Base-by-base conservation (phyloP, 2,113 vertebrate species). In the Galemys pyrenaicus region DNA sequence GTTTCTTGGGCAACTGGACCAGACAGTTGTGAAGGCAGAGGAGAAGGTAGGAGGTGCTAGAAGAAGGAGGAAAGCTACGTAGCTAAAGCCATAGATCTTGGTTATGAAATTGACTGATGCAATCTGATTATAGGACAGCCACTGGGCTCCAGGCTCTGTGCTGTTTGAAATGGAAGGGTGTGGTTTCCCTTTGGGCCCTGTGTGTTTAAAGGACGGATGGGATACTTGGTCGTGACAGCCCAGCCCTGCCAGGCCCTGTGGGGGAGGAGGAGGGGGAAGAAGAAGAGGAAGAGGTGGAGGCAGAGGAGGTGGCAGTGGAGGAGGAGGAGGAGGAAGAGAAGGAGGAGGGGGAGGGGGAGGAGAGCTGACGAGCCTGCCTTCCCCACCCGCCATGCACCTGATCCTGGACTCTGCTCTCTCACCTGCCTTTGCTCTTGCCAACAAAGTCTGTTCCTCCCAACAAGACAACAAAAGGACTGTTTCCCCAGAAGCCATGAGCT, bases 401-500 rank as follows among this genome's bases (percentile, higher is more conserved):
- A 30, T 8, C 35, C 4, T 0, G n/a, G 20, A 49, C 0, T 11
- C 41, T 1, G 26, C 32, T 22, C 26, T 30, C 13, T 32, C 24
- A 67, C 37, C 67, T 39, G 56, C 10, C 17, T 71, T 13, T 64
- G 58, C 10, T 49, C 80, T n/a, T 0, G 2, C 16, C 28, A 62
- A 24, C 71, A 65, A 32, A 37, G 60, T 70, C 73, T 49, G 22
- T 68, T 58, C 37, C 84, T 90, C 79, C 20, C 54, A 30, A 51
- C 17, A 10, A 90, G 65, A 60, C 12, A 13, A 62, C 65, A 39
- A 3, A 70, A 75, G 39, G 1, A 64, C 75, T 44, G 37, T 19
- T 75, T 60, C 77, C 88, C 22, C 16, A 91, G 94, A 89, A 58
- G 28, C 88, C 5, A 9, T 9, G 91, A 56, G 73, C 62, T 74